Percentiles rank a stretch among this genome's conserved stretches.
phyloP scores from a whole-genome alignment of 2,113 vertebrate genomes.

The Agapornis roseicollis region DNA sequence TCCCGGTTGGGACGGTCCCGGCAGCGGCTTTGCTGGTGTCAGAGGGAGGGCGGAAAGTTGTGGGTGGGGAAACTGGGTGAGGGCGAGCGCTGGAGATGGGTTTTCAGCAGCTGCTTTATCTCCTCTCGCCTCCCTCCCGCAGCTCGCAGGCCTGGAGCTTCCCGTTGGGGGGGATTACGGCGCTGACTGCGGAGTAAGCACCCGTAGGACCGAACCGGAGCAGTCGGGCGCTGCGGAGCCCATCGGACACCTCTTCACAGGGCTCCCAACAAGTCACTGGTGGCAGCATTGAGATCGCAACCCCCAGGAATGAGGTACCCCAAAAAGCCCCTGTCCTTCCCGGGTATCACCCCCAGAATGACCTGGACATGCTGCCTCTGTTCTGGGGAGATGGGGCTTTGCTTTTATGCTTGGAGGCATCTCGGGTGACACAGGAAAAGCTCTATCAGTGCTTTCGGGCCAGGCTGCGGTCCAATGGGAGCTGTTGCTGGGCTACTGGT shows the following conservation, averaged over 20 bases:
- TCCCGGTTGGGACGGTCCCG: neutral
- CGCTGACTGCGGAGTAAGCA: neutral
- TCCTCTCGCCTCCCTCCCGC: neutral
- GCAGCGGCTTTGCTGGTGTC: neutral
- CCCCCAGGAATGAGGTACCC: conserved; percentile 5
- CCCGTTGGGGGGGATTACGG: neutral
- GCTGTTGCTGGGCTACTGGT: neutral
- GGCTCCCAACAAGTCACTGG: neutral
- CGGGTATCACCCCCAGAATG: neutral
- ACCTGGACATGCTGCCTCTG: neutral
- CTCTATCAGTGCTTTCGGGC: neutral
- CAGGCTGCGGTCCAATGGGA: neutral
- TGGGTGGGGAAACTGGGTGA: neutral
- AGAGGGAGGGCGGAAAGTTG: neutral
- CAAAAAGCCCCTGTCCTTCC: neutral
- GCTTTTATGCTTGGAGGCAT: neutral
- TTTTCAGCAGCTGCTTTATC: neutral
- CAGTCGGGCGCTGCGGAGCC: accelerated
- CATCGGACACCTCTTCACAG: neutral
- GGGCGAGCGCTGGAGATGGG: neutral
- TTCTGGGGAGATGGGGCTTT: neutral
- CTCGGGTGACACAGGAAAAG: neutral
- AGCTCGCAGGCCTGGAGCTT: neutral
- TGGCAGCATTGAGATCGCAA: neutral
- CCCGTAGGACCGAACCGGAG: neutral